These are phyloP conservation scores for Alouatta palliata DNA, from an alignment of 2,113 vertebrate species.

Conservation along the genomic window DNA sequence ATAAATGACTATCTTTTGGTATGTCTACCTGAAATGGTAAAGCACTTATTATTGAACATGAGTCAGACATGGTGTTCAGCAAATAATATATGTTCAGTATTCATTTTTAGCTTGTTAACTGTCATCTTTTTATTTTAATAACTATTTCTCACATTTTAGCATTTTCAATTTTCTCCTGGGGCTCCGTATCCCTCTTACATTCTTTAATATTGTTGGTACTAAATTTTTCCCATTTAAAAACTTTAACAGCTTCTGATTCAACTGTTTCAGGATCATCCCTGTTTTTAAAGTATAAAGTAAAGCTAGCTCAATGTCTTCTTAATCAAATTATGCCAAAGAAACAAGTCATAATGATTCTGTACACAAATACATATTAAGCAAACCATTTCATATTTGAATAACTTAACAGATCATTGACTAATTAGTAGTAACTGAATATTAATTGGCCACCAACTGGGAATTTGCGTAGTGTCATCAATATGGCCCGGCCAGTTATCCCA, in stretches of 20 bases:
- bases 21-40: not conserved
- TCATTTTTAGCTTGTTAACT: not conserved
- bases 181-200: not conserved
- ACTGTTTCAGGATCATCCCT: not conserved
- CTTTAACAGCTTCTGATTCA: not conserved
- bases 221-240: not conserved
- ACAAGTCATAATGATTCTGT: not conserved
- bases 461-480: not conserved
- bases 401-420: not conserved
- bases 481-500: not conserved
- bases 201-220: not conserved
- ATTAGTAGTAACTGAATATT: not conserved
- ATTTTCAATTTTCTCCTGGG: not conserved
- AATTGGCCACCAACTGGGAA: not conserved
- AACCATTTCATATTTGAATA: constrained; percentile 38
- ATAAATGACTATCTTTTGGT: not conserved
- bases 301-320: not conserved
- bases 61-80: not conserved
- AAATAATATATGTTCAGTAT: not conserved
- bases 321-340: not conserved
- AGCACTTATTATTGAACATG: not conserved
- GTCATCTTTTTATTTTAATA: not conserved
- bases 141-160: not conserved
- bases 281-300: not conserved
- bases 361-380: constrained; percentile 13